Evolutionary conservation across 2,113 vertebrate genomes (phyloP).

Genomic region (Rhadina sibilatrix): DNA sequence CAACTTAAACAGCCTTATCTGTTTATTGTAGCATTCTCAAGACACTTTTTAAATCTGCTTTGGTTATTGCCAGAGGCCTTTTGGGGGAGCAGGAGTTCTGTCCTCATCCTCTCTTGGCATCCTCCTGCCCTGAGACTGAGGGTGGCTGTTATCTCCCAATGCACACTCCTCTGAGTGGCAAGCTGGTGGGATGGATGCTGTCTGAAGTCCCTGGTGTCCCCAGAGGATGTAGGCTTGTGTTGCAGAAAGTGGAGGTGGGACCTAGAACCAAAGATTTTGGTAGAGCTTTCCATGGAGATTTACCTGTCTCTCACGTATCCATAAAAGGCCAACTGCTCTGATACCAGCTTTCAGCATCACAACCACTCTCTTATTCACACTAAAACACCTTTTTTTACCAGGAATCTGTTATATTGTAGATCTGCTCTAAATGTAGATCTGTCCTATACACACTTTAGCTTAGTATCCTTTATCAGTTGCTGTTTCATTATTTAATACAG

Average conservation of each 20-base stretch:
- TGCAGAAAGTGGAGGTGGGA: background rate
- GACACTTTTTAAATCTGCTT: background rate
- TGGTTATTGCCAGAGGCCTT: background rate
- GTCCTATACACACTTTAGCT: background rate
- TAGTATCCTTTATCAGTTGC: background rate
- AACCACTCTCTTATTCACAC: background rate
- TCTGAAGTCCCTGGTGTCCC: background rate
- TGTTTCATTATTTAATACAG: background rate
- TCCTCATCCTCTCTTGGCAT: background rate
- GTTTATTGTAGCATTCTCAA: background rate
- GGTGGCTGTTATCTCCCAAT: background rate
- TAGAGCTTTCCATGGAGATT: background rate
- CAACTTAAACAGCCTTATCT: background rate
- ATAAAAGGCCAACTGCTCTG: background rate
- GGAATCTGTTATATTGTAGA: background rate
- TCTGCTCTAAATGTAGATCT: background rate
- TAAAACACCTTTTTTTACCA: background rate
- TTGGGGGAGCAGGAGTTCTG: background rate
- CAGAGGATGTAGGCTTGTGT: background rate
- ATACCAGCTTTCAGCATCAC: background rate
- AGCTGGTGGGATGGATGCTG: background rate
- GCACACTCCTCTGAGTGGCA: accelerated
- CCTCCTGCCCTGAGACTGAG: background rate
- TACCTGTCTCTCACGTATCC: background rate
- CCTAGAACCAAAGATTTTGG: background rate